Base-by-base conservation (phyloP, 2,888 invertebrate species). In the Selenia dentaria region DNA sequence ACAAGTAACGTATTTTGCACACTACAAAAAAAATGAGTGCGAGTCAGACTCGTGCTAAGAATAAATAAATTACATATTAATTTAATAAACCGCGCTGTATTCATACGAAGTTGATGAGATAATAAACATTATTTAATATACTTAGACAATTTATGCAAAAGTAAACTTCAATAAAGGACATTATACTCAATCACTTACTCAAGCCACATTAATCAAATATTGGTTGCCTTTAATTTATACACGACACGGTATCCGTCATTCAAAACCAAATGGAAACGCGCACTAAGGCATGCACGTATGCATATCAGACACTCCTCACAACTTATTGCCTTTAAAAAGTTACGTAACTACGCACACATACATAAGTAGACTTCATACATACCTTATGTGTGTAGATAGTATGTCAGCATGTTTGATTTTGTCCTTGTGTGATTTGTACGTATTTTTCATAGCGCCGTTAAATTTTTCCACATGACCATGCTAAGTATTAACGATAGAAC, bases 321-420 rank as follows among this genome's bases (percentile, higher is more conserved):
- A 72, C 78, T 72, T 79, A 79, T 76, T 77, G 76, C 76, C 71
- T 81, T 71, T 76, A 78, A 18, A 36, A 76, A 74, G 73, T 84
- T 82, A 80, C 79, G 75, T 73, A 80, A 80, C 49, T 44, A 45
- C 44, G 42, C 28, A 22, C 20, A 35, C 35, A 42, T 22, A 16
- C 11, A 22, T 22, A 22, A 8, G 8, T 8, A 2, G 8, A 22
- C 8, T 2, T 22, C 16, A 34, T 16, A 34, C 26, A 28, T 12
- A 8, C 2, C 22, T 2, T 8, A 22, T 22, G 5, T 5, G 22
- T 4, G 22, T 4, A 2, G 5, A 8, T 5, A 6, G 2, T 22
- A 6, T 22, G 22, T 22, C 6, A 22, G 20, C 28, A 13, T 14
- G 34, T 38, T 16, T 39, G 9, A n/a, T 2, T 25, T 1, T 9